Evolutionary conservation across 2,797 vertebrate species (phyloP), one percentile per base, ranked within the genome.

Genomic region (Xiphophorus birchmanni): DNA sequence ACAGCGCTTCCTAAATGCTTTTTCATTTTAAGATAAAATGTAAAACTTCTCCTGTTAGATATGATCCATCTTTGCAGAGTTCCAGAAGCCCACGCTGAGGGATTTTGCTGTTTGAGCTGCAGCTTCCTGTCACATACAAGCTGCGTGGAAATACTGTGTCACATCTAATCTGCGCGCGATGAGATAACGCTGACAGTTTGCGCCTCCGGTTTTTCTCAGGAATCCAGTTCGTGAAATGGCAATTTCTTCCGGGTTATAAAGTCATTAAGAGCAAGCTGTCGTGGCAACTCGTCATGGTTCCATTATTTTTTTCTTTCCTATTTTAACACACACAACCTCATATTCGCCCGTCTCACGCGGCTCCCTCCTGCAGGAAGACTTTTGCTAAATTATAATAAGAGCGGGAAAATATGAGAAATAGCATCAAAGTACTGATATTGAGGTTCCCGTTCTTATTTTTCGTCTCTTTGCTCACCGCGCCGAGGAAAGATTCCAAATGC

Each of bases 81-180:
- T 65, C 63, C 63, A 18, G 35, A 67, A 40, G 3, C 63, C 40
- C 63, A 40, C 35, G 40, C 7, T 37, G 35, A 67, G 8, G 2
- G 17, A 21, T 37, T 37, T 21, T 35, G 5, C 18, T 67, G 63
- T 37, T 40, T 21, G 18, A 67, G 32, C 35, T 40, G 63, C 35
- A 40, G 63, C 35, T 37, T 67, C 32, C 63, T 67, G 63, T 67
- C 63, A 67, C 63, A 40, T 67, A 37, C 63, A 67, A 40, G n/a
- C 32, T 67, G 18, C 11, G 35, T 40, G 18, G 40, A 63, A 63
- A 37, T 67, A 67, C 21, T 67, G 63, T 67, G 32, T 40, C 63
- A 23, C 63, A 23, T 67, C 63, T 67, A 40, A 67, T 67, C 63
- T 67, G 17, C 21, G 18, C 1, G 12, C 7, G 63, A 40, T 67